phyloP scores from a whole-genome alignment of 2,888 invertebrate species.

The Hirtodrosophila alboralis region DNA sequence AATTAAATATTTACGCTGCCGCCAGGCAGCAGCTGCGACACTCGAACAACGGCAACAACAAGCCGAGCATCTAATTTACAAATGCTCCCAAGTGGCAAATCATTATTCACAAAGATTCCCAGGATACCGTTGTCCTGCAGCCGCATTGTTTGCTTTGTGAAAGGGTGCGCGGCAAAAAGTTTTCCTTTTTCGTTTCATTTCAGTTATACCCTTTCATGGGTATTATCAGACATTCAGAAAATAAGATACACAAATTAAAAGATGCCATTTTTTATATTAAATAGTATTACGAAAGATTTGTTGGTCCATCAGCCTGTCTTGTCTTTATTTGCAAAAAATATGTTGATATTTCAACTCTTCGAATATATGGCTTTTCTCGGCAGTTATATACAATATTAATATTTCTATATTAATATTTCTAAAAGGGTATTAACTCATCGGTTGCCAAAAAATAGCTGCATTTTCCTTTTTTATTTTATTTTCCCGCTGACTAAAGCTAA shows the following conservation, averaged over 20 bases:
- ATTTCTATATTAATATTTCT: no score
- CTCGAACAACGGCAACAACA: conserved; percentile 35
- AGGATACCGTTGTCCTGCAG: conserved; percentile 40
- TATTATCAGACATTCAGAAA: neutral
- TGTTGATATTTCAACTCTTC: no score
- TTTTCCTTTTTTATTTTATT: neutral
- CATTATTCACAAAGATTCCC: conserved; percentile 71
- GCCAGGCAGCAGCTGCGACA: conserved; percentile 51
- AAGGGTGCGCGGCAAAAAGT: conserved; percentile 41
- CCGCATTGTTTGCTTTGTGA: conserved; percentile 58
- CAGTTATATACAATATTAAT: no score
- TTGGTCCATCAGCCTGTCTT: no score
- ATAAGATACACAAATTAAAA: no score
- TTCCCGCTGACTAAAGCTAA: conserved; percentile 17
- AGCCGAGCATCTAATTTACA: conserved; percentile 72
- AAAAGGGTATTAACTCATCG: no score
- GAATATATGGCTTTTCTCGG: no score
- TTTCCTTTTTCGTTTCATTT: conserved; percentile 3
- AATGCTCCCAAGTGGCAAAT: conserved; percentile 78
- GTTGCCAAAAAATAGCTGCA: no score
- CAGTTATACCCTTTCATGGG: neutral
- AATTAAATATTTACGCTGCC: conserved; percentile 75
- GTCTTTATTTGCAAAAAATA: no score
- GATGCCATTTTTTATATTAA: no score
- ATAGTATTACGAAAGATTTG: no score